phyloP scores from a whole-genome alignment of 2,888 invertebrate genomes.

The Lasioglossum malachurum region DNA sequence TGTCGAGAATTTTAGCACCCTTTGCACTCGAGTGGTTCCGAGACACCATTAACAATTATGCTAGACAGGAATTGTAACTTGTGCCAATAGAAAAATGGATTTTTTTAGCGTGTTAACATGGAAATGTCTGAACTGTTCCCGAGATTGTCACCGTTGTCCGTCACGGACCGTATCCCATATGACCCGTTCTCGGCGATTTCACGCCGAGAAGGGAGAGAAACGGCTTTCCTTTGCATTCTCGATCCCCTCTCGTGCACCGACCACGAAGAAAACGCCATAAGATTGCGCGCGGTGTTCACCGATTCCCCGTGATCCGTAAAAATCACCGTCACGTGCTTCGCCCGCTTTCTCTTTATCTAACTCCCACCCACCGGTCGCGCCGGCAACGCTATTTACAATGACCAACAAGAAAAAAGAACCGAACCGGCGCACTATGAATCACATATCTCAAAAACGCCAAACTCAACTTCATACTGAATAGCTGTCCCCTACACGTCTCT shows the following conservation, averaged over 20 bases:
- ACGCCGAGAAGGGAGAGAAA: slow-evolving; percentile 61
- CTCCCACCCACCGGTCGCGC: slow-evolving; percentile 41
- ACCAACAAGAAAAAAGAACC: slow-evolving; percentile 57
- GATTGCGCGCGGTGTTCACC: slow-evolving; percentile 34
- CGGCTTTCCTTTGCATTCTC: slow-evolving; percentile 53
- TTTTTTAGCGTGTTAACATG: not conserved
- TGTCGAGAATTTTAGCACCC: not conserved
- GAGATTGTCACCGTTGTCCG: slow-evolving; percentile 44
- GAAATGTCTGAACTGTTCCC: not conserved
- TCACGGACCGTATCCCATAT: slow-evolving; percentile 35
- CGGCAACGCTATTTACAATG: slow-evolving; percentile 75
- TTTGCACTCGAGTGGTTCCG: not conserved
- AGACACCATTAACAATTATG: not conserved
- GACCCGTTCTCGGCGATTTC: slow-evolving; percentile 45
- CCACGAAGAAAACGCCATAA: slow-evolving; percentile 47
- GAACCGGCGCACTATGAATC: not conserved
- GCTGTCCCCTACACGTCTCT: too few relatives aligned
- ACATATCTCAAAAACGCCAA: not conserved
- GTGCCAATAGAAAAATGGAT: not conserved
- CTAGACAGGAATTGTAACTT: not conserved
- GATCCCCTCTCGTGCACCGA: slow-evolving; percentile 45
- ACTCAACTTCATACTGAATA: not conserved
- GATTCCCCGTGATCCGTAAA: slow-evolving; percentile 59
- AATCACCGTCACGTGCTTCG: slow-evolving; percentile 56
- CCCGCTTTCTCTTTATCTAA: slow-evolving; percentile 59